A percentile compares a stretch with the other conserved stretches of the same genome.
Evolutionary conservation across 53 echinoderm and acorn worm genomes (phyloP).

Genomic region (Luidia sarsii): DNA sequence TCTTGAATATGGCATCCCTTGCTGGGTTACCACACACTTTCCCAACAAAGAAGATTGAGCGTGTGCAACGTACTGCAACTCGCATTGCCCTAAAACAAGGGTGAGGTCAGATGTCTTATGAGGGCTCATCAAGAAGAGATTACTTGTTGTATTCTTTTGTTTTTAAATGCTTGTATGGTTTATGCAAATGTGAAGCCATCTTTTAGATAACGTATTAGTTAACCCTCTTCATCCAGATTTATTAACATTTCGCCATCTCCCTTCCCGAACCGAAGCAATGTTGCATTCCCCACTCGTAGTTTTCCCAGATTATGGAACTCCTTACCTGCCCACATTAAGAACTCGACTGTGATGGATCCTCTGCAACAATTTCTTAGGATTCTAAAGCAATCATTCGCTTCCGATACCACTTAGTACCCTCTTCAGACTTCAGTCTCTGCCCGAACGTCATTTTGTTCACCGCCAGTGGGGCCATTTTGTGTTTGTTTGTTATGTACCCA

Average conservation of each 20-base stretch:
- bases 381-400: no score
- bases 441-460: no score
- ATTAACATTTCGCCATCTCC: no score
- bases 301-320: no score
- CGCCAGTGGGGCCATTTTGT: no score
- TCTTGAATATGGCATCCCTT: conserved; percentile 28
- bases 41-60: not conserved
- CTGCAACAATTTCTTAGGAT: no score
- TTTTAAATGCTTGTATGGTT: not conserved
- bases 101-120: not conserved
- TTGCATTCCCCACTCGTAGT: not conserved
- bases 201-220: not conserved
- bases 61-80: conserved; percentile 10
- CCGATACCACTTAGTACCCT: no score
- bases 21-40: not conserved
- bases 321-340: no score
- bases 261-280: not conserved
- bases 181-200: not conserved
- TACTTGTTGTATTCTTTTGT: not conserved
- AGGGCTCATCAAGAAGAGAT: not conserved
- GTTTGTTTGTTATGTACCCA: no score
- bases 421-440: no score
- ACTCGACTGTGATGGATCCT: no score
- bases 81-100: not conserved
- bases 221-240: not conserved